A percentile compares a stretch with the other conserved stretches of the same genome.
Conservation (phyloP, 2,888 invertebrate genomes). For the Hedya salicella region DNA sequence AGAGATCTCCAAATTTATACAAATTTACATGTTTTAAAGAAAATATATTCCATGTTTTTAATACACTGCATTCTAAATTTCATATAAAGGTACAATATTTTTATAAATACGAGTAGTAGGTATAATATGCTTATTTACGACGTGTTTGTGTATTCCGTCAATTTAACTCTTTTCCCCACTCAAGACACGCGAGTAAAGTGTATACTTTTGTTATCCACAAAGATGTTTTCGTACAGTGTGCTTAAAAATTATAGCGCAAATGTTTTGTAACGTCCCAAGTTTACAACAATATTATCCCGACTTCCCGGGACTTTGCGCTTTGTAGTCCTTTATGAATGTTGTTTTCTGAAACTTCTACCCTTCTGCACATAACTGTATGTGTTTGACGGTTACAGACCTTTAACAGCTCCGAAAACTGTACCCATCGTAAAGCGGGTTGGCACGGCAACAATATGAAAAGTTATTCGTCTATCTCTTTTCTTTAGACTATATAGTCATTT, state of each 20-base stretch:
- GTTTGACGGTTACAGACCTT: background rate
- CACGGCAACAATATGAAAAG: too few species aligned
- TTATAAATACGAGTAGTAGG: too few species aligned
- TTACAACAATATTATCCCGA: slow-evolving; percentile 30
- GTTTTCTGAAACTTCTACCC: slow-evolving; percentile 20
- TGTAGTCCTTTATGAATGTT: slow-evolving; percentile 27
- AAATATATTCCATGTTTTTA: too few species aligned
- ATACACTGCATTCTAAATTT: too few species aligned
- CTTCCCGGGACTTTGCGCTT: slow-evolving; percentile 23
- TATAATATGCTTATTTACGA: too few species aligned
- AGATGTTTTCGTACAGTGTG: background rate
- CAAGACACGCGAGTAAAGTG: background rate
- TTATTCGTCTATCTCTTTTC: too few species aligned
- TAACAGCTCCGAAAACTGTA: background rate
- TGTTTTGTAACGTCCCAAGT: slow-evolving; percentile 3
- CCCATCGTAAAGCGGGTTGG: too few species aligned
- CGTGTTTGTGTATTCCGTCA: too few species aligned
- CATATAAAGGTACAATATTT: too few species aligned
- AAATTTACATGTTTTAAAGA: too few species aligned
- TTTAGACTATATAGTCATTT: too few species aligned
- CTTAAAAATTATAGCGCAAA: slow-evolving; percentile 18
- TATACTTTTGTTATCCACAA: background rate
- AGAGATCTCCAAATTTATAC: too few species aligned
- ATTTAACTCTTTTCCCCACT: background rate
- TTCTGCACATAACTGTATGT: slow-evolving; percentile 1